Conservation (phyloP, 2,888 invertebrate species). For the Nomada ruficornis region DNA sequence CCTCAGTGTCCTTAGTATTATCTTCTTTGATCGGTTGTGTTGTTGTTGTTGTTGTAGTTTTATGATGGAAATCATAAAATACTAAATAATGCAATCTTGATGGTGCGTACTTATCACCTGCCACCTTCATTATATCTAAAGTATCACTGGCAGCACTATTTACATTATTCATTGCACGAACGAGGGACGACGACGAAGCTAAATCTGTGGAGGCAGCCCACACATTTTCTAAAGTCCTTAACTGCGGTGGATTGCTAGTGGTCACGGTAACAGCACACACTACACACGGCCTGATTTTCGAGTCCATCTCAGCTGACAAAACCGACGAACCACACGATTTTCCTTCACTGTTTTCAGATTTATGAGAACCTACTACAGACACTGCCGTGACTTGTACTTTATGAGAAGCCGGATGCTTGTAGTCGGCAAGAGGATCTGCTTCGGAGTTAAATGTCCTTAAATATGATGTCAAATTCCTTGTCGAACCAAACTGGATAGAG, state of each 20-base stretch:
- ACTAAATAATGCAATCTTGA: constrained; percentile 86
- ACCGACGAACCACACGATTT: constrained; percentile 64
- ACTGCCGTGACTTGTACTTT: constrained; percentile 84
- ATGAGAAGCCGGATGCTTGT: constrained; percentile 72
- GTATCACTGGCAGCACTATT: constrained; percentile 86
- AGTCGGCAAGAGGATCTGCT: constrained; percentile 75
- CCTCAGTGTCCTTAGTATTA: constrained; percentile 83
- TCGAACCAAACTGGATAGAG: constrained; percentile 78
- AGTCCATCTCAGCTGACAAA: constrained; percentile 66
- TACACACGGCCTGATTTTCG: constrained; percentile 84
- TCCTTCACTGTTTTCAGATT: constrained; percentile 64
- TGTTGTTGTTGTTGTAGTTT: constrained; percentile 83
- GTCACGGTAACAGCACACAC: constrained; percentile 85
- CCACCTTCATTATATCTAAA: constrained; percentile 85
- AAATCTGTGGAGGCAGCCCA: constrained; percentile 81
- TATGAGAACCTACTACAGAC: constrained; percentile 83
- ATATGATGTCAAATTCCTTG: constrained; percentile 77
- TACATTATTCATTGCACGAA: constrained; percentile 92
- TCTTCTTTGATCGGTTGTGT: constrained; percentile 82
- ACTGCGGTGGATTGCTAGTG: constrained; percentile 74
- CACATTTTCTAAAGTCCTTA: constrained; percentile 81
- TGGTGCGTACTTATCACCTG: constrained; percentile 79
- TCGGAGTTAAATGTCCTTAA: constrained; percentile 77
- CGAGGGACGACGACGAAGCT: constrained; percentile 84
- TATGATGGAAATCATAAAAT: constrained; percentile 90